These are phyloP conservation scores for Sisor rabdophorus DNA, from an alignment of 2,113 vertebrate species.

Conservation along the genomic window DNA sequence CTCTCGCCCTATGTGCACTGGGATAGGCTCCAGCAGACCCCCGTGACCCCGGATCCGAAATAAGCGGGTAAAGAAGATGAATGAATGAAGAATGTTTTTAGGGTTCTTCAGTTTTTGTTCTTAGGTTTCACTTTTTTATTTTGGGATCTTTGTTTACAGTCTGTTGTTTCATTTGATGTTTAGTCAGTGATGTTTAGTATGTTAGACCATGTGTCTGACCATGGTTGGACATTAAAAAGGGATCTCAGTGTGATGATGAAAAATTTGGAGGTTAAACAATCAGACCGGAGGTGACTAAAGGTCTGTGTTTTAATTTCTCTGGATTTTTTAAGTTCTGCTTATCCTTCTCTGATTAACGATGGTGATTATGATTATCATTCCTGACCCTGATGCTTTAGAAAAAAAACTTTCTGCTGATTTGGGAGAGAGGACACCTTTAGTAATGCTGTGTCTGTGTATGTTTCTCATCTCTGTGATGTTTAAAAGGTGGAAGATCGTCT, in stretches of 20 bases:
- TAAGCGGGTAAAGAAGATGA: too few relatives aligned
- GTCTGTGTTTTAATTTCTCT: neutral
- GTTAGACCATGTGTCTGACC: neutral
- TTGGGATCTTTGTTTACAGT: neutral
- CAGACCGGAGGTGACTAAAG: conserved; percentile 13
- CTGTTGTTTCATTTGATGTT: neutral
- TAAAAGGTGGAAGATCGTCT: conserved; percentile 78
- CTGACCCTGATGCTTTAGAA: neutral
- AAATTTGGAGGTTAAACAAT: neutral
- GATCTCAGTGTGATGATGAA: neutral
- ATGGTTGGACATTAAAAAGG: too few relatives aligned
- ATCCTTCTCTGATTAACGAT: neutral
- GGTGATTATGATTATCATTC: neutral
- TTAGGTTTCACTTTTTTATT: neutral
- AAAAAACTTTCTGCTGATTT: conserved; percentile 25
- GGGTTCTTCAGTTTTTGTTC: neutral
- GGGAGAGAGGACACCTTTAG: neutral
- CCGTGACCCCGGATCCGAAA: too few relatives aligned
- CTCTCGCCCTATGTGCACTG: too few relatives aligned
- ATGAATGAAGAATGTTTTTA: too few relatives aligned
- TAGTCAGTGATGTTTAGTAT: neutral
- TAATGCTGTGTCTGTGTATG: neutral
- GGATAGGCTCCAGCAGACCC: too few relatives aligned
- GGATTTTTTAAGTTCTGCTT: neutral
- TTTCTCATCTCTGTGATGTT: conserved; percentile 13